A percentile compares a stretch with the other conserved stretches of the same genome.
phyloP scores from a whole-genome alignment of 2,888 invertebrate species.

The Byasa hedistus region DNA sequence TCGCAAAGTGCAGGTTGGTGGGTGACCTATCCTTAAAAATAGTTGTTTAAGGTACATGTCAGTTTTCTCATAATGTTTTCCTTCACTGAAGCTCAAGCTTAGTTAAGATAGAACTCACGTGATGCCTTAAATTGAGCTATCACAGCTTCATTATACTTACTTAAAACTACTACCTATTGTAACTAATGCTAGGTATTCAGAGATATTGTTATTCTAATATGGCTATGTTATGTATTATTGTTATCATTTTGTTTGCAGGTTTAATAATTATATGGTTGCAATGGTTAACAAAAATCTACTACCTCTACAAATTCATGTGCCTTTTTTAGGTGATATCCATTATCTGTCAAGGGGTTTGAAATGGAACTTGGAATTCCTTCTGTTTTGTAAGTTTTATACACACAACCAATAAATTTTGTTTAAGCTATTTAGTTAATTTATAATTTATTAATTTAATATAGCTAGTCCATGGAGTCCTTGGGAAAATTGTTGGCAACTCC shows the following conservation, averaged over 20 bases:
- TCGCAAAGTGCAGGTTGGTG: too few species aligned
- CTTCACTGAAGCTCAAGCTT: too few species aligned
- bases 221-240: background rate
- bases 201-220: background rate
- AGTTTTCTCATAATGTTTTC: too few species aligned
- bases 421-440: background rate
- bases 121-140: too few species aligned
- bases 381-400: slow-evolving; percentile 88
- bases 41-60: too few species aligned
- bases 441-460: slow-evolving; percentile 48
- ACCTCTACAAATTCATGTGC: slow-evolving; percentile 90
- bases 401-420: background rate
- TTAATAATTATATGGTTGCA: slow-evolving; percentile 98
- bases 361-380: slow-evolving; percentile 92
- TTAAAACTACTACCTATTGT: too few species aligned
- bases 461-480: slow-evolving; percentile 97
- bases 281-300: slow-evolving; percentile 97
- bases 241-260: slow-evolving; percentile 71
- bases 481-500: slow-evolving; percentile 97
- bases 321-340: slow-evolving; percentile 91
- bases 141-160: too few species aligned
- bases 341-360: slow-evolving; percentile 94
- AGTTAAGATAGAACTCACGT: too few species aligned
- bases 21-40: too few species aligned
- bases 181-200: too few species aligned